Evolutionary conservation across 2,113 vertebrate species (phyloP).

Genomic region (Myanophis thanlyinensis): DNA sequence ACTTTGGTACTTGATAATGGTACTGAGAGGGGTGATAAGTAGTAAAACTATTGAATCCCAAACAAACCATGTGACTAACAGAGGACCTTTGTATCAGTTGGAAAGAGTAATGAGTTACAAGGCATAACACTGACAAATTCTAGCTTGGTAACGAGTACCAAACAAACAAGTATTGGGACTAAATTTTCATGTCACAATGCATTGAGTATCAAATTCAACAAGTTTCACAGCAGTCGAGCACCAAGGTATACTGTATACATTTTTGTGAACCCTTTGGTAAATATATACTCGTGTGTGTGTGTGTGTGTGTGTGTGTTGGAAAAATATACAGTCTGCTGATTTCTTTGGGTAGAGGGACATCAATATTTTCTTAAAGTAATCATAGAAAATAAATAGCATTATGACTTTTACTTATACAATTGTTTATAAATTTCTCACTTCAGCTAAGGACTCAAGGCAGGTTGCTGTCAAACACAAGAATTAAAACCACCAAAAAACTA

Average conservation of each 20-base stretch:
- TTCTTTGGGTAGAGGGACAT: neutral
- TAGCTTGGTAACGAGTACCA: neutral
- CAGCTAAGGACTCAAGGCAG: neutral
- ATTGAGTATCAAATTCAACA: neutral
- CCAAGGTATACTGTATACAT: neutral
- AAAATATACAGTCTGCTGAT: neutral
- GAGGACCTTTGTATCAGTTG: neutral
- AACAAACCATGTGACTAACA: neutral
- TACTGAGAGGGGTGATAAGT: rapidly evolving
- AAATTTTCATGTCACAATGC: neutral
- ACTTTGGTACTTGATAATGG: neutral
- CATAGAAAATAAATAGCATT: neutral
- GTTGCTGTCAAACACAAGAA: neutral
- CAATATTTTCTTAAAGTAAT: neutral
- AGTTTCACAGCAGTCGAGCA: neutral
- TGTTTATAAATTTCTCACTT: neutral
- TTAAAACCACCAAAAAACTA: neutral
- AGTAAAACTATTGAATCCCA: neutral
- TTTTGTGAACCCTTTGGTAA: neutral
- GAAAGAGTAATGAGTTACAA: neutral
- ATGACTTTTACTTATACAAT: neutral
- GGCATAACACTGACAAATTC: neutral
- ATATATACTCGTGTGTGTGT: too few relatives aligned
- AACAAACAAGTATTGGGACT: too few relatives aligned
- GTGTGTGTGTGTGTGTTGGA: too few relatives aligned